Base-by-base conservation (phyloP, 1,140 invertebrate species). In the Cotesia vestalis region DNA sequence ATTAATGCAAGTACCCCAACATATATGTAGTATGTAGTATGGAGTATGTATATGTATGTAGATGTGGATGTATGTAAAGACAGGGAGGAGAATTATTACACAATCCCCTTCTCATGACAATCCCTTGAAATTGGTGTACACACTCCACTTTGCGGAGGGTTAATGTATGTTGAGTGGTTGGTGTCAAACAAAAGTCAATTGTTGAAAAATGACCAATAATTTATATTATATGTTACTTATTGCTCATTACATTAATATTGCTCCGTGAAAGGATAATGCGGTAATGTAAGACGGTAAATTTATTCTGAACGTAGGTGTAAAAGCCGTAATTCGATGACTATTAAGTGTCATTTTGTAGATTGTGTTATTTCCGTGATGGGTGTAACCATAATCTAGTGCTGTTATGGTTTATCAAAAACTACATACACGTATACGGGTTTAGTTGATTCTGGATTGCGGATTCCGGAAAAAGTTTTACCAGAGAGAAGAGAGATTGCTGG, bases 161-260 rank as follows among this genome's bases (percentile, higher is more conserved):
- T 46, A 46, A 66, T 46, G 76, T 73, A 20, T n/a, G 79, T 78
- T 72, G 77, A 81, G 77, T 79, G 71, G 73, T 75, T 69, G 64
- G 71, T 82, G 78, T 82, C 81, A 84, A 82, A 81, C 73, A 72
- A 75, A 77, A 83, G 81, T 83, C 77, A 84, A 83, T 78, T 77
- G 76, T 76, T 83, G 76, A 81, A 83, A 85, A 84, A 80, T 78
- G 80, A 77, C 73, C 57, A 35, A 68, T 14, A 52, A 11, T 80
- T 72, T 73, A 73, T 70, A 64, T 71, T 66, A 35, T 73, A 27
- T 27, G 27, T 27, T 27, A 27, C 27, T 27, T 27, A 27, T 27
- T 27, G 27, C 0, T 27, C 27, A 27, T 27, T 27, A 27, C 1
- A 27, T 27, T 27, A 27, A 27, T 27, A 27, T 27, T 27, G 27